Evolutionary conservation across 2,113 vertebrate genomes (phyloP), one percentile per base, ranked within the genome.

Genomic region (Mustelus asterias): DNA sequence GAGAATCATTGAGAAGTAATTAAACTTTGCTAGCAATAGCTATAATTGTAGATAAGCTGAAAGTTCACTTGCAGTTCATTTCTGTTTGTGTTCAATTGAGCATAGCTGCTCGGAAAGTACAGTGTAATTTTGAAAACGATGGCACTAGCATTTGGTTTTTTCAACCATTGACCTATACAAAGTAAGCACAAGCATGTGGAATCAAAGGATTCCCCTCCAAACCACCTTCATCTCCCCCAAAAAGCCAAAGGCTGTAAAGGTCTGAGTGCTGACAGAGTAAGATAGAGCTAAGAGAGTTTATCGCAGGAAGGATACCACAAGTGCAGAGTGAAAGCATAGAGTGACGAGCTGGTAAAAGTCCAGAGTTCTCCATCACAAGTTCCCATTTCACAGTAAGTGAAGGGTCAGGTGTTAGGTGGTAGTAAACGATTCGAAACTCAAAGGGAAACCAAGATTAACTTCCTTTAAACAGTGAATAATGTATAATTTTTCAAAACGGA

Each of bases 1-100:
- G 41, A 69, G 65, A 69, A 69, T 67, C 16, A 69, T 58, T 41
- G 37, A 33, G 63, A 94, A 94, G 37, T n/a, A 94, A 94, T 94
- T 70, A 94, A 63, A 70, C 92, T 69, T 94, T 94, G 92, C 37
- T 41, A 13, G 37, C 65, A 24, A 69, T 69, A 94, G 26, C n/a
- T 94, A 37, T 44, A 69, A 94, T 70, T 67, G 63, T 41, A 24
- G 92, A 70, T 70, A 94, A 69, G 92, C 65, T 41, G n/a, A 69
- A 69, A 94, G 92, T 65, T 94, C 63, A 94, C 63, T 94, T 70
- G 65, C 65, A 94, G 92, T 94, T 94, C 92, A 94, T 33, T 69
- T 94, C 70, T 94, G 65, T 94, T 94, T 69, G 33, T 69, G 63
- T 29, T 20, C 92, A 94, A 69, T 24, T 94, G n/a, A 69, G n/a